These are phyloP conservation scores for Triplophysa bombifrons DNA, from an alignment of 2,797 vertebrate genomes.

Conservation along the genomic window DNA sequence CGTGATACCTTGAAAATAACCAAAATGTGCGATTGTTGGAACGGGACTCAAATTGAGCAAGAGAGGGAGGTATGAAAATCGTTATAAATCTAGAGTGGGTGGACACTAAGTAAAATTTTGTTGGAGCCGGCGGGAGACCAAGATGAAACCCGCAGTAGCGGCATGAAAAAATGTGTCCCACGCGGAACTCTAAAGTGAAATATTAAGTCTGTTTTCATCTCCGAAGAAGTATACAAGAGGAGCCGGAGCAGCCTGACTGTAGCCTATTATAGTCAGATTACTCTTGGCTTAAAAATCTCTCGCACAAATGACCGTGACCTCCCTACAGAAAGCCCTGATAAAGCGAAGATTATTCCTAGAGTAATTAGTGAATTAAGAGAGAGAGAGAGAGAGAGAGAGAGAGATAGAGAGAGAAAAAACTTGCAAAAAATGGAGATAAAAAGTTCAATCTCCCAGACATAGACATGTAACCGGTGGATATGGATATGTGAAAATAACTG, in stretches of 20 bases:
- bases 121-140: not conserved
- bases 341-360: conserved; percentile 39
- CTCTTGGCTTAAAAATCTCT: conserved; percentile 37
- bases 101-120: conserved; percentile 17
- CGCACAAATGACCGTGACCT: conserved; percentile 13
- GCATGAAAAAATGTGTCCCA: not conserved
- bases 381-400: not conserved
- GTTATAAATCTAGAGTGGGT: not conserved
- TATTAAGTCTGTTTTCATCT: conserved; percentile 50
- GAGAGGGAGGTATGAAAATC: not conserved
- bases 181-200: conserved; percentile 21
- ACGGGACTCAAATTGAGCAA: not conserved
- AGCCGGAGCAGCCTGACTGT: conserved; percentile 5
- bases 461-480: too few relatives aligned
- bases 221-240: conserved; percentile 22
- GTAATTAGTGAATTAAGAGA: conserved; percentile 28
- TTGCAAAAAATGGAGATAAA: too few relatives aligned
- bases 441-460: too few relatives aligned
- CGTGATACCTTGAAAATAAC: not conserved
- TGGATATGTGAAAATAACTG: too few relatives aligned
- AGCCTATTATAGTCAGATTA: conserved; percentile 39
- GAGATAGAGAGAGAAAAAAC: too few relatives aligned
- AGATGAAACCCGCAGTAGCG: not conserved
- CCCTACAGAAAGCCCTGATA: conserved; percentile 7
- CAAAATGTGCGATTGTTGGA: not conserved